These are phyloP conservation scores for Campylomormyrus tamandua DNA, from an alignment of 2,113 vertebrate species.

Conservation along the genomic window DNA sequence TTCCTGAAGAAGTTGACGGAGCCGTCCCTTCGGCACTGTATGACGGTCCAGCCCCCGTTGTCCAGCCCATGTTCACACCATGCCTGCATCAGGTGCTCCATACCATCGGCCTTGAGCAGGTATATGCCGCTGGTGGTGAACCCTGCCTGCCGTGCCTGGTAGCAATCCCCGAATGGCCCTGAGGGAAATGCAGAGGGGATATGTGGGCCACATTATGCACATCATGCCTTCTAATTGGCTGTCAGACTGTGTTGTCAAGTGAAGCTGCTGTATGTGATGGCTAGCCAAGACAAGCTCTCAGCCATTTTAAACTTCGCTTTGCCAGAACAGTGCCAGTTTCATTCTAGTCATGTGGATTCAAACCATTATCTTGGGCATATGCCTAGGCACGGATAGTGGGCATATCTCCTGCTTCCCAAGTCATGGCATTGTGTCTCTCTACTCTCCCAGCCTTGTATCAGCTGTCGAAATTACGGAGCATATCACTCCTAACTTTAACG, in stretches of 20 bases:
- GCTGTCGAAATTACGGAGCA: background rate
- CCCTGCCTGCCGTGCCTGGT: constrained; percentile 80
- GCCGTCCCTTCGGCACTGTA: constrained; percentile 89
- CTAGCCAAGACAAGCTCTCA: background rate
- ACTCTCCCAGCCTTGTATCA: background rate
- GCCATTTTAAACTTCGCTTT: background rate
- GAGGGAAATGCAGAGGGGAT: constrained; percentile 22
- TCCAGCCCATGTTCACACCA: constrained; percentile 95
- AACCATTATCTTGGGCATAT: background rate
- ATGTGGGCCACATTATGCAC: background rate
- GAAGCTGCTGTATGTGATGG: background rate
- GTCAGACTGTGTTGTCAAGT: background rate
- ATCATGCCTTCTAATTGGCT: background rate
- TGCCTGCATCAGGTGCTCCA: constrained; percentile 74
- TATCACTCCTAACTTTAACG: background rate
- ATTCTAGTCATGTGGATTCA: background rate
- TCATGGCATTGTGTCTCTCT: background rate
- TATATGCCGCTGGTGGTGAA: constrained; percentile 87
- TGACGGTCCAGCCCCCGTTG: constrained; percentile 95
- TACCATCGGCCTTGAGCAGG: constrained; percentile 77
- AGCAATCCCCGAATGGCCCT: constrained; percentile 94
- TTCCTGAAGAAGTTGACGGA: constrained; percentile 97
- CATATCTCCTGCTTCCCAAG: background rate
- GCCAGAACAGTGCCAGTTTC: background rate
- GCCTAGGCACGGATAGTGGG: background rate